phyloP scores from a whole-genome alignment of 2,113 vertebrate species.

The Diadophis punctatus region DNA sequence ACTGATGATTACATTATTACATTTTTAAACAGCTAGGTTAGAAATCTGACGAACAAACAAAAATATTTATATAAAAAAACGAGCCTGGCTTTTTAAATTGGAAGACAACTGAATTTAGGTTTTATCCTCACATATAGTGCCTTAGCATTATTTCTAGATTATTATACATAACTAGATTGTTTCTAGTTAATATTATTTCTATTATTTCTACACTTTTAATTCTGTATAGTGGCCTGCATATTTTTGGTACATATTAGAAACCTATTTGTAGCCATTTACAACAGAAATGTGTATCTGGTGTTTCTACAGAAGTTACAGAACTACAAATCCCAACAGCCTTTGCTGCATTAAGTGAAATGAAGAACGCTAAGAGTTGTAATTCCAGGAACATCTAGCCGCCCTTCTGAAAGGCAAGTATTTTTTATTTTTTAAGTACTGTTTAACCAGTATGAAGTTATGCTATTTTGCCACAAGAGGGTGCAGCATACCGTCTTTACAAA shows the following conservation, averaged over 20 bases:
- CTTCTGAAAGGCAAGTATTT: not conserved
- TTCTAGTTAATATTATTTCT: not conserved
- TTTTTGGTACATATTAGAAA: not conserved
- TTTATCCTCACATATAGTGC: not conserved
- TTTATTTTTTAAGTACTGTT: not conserved
- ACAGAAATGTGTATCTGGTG: not conserved
- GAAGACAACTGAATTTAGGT: not conserved
- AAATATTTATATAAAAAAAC: too few species aligned
- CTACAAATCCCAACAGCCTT: not conserved
- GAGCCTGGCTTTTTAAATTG: not conserved
- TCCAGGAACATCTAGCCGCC: not conserved
- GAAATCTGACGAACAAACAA: not conserved
- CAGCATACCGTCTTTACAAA: not conserved
- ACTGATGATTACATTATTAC: not conserved
- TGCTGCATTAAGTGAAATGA: not conserved
- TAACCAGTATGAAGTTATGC: not conserved
- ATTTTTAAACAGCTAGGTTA: not conserved
- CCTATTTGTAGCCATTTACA: not conserved
- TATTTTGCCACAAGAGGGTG: conserved; percentile 22
- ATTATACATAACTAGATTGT: not conserved
- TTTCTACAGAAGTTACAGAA: not conserved
- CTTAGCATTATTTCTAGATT: not conserved
- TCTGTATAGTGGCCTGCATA: not conserved
- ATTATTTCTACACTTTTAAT: not conserved
- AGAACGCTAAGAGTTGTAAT: not conserved